Base-by-base conservation (phyloP, 1,140 invertebrate species). In the Drosophila virilis region DNA sequence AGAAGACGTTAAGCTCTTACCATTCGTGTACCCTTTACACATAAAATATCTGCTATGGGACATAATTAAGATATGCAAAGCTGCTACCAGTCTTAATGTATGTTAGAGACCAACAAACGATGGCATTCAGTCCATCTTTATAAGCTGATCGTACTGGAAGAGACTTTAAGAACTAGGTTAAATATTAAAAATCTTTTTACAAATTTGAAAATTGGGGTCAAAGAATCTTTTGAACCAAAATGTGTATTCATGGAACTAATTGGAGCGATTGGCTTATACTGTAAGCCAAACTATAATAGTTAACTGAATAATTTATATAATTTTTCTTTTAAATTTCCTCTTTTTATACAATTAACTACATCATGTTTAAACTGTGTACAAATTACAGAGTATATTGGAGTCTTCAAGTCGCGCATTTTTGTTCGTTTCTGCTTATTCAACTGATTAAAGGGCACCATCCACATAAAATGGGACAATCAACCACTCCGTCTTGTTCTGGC, bases 401-500 rank as follows among this genome's bases (percentile, higher is more conserved):
- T 28, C 12, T 42, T 8, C 10, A 10, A 10, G 3, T 37, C 7
- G 1, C 4, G 8, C 13, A 37, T 35, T 59, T 0, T 6, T n/a
- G 10, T 15, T 35, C n/a, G 15, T n/a, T 37, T 32, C 12, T 52
- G 54, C 59, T 40, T 67, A 28, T 43, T 17, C 35, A 45, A 54
- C 48, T 45, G 64, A 67, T 59, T 72, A 59, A 66, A 35, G 37
- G 17, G 32, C 33, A 7, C 6, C 12, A 66, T 51, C 4, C 37
- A 57, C n/a, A n/a, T 17, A 45, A 35, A 51, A 37, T 33, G 32
- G 7, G 60, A 57, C 59, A 62, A 52, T 38, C 55, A 66, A 54
- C 52, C 55, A 13, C 46, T 7, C 9, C 8, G 9, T 59, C 2
- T 42, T 55, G 12, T 40, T 22, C 15, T 17, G 10, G 17, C 40